A percentile compares a stretch with the other conserved stretches of the same genome.
These are phyloP conservation scores for Lepus timidus DNA, from an alignment of 2,113 vertebrate species.

Conservation along the genomic window DNA sequence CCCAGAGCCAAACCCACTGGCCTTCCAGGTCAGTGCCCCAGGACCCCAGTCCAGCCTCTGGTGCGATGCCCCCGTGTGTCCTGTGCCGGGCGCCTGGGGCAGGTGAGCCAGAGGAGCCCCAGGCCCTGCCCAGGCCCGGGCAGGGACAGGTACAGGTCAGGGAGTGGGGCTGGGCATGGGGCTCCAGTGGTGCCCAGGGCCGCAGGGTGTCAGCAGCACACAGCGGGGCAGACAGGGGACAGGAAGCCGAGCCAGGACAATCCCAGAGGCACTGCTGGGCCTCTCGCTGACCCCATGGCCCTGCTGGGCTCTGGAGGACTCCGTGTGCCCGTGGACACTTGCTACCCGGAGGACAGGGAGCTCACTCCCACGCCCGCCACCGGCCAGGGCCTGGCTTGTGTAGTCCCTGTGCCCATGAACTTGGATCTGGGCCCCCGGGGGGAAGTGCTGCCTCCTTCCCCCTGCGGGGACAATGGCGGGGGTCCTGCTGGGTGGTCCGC, in stretches of 20 bases:
- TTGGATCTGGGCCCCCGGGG: background rate
- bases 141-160: fast-evolving
- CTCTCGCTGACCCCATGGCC: background rate
- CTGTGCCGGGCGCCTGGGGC: background rate
- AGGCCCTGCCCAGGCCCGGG: no score
- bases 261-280: background rate
- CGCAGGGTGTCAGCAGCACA: no score
- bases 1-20: background rate
- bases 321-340: background rate
- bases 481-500: background rate
- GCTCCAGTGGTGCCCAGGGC: no score
- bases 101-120: no score
- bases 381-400: no score
- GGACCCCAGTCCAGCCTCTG: no score
- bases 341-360: background rate
- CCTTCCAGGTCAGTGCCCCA: background rate
- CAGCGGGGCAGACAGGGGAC: background rate
- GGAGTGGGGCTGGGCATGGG: no score
- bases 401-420: fast-evolving
- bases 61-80: background rate
- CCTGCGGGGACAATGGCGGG: fast-evolving
- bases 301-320: background rate
- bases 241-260: background rate
- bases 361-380: fast-evolving
- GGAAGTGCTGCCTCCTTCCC: background rate